These are phyloP conservation scores for Siniperca knerii DNA, from an alignment of 2,113 vertebrate genomes.

Conservation along the genomic window DNA sequence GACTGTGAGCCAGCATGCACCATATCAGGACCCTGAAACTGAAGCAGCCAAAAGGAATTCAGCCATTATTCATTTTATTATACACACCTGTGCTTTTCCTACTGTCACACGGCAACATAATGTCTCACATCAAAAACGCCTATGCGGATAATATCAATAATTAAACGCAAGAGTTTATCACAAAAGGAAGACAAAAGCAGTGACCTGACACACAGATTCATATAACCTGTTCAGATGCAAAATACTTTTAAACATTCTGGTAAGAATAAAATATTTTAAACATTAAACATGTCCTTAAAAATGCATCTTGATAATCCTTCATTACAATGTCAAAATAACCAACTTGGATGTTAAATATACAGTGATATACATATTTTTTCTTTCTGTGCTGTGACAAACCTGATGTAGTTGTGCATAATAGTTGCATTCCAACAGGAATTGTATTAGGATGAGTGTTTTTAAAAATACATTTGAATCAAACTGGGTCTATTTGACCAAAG, in stretches of 20 bases:
- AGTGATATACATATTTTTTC: background rate
- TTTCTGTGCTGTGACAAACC: background rate
- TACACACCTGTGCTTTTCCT: background rate
- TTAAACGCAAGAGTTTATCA: background rate
- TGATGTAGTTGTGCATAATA: background rate
- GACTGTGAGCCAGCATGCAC: background rate
- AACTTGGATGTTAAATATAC: background rate
- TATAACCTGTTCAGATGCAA: background rate
- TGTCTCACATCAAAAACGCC: background rate
- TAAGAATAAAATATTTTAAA: background rate
- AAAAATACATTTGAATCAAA: background rate
- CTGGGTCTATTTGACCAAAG: background rate
- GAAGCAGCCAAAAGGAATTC: background rate
- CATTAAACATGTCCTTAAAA: too few species aligned
- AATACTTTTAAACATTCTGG: background rate
- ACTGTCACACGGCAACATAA: background rate
- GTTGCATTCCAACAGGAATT: background rate
- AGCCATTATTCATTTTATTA: background rate
- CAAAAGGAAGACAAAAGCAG: background rate
- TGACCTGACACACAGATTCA: background rate
- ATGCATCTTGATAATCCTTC: background rate
- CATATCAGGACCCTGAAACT: background rate
- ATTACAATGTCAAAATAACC: background rate
- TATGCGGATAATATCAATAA: background rate
- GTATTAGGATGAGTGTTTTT: background rate